Evolutionary conservation across 2,888 invertebrate species (phyloP), one percentile per base, ranked within the genome.

Genomic region (Coenonympha arcania): DNA sequence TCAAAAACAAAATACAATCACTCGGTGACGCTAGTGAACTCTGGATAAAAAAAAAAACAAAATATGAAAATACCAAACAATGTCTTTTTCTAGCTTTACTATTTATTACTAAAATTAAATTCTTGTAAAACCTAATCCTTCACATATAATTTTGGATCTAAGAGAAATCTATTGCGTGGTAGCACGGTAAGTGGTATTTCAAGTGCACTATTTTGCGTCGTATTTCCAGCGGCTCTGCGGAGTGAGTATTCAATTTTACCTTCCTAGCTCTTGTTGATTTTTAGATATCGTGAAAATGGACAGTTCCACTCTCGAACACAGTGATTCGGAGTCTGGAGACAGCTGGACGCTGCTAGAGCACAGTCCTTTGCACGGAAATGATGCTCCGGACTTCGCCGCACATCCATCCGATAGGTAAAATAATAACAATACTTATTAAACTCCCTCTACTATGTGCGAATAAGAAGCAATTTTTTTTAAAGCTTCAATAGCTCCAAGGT

Each of bases 281-380:
- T 20, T 46, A 50, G 46, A 48, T 13, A 43, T 15, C 16, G 16
- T 18, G 13, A 43, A 58, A 71, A 86, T 87, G 85, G 86, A 86
- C 66, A 76, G 71, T 54, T 65, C 71, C 50, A 61, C 60, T 52
- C 51, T 71, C 37, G 85, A 84, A 42, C 80, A 79, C 58, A 87
- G 85, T 60, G 87, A 87, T 65, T 87, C 87, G n/a, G 87, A 87
- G 65, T 87, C 87, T 20, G 84, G 85, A 34, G 87, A 87, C 52
- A 87, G 86, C 67, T 87, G 87, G 87, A 87, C 82, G 37, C 61
- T 87, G 54, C 64, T 87, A 42, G 85, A 87, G 44, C 68, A 69
- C 49, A 64, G 64, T 40, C 66, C 78, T 26, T 50, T 65, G 1
- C 67, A 67, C 44, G 70, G 62, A 2, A 74, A 77, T 45, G 76